phyloP scores from a whole-genome alignment of 1,140 invertebrate genomes.

The Heliothis virescens region DNA sequence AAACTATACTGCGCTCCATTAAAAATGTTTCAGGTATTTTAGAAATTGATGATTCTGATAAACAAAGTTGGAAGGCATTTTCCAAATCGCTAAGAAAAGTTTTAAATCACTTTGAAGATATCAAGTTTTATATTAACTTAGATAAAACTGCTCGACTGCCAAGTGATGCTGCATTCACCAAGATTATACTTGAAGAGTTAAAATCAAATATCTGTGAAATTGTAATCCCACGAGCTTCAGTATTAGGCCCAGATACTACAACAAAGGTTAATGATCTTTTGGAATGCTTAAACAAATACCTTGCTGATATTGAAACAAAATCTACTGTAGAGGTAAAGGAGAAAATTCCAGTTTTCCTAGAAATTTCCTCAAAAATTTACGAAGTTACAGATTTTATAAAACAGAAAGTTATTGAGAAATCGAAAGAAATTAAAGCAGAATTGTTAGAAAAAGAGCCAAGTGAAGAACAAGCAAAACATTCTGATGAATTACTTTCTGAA shows the following conservation, averaged over 20 bases:
- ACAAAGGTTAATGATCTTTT: constrained; percentile 49
- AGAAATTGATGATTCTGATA: constrained; percentile 53
- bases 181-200: constrained; percentile 73
- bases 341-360: constrained; percentile 79
- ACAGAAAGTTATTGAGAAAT: neutral
- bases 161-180: constrained; percentile 76
- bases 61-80: constrained; percentile 64
- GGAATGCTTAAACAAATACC: constrained; percentile 58
- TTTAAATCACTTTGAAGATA: constrained; percentile 82
- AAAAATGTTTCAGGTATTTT: constrained; percentile 64
- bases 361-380: constrained; percentile 62
- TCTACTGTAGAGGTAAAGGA: constrained; percentile 75
- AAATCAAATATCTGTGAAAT: constrained; percentile 59
- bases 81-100: constrained; percentile 71
- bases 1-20: constrained; percentile 67
- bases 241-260: constrained; percentile 48
- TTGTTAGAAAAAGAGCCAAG: neutral
- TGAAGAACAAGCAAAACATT: neutral
- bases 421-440: neutral
- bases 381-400: constrained; percentile 40
- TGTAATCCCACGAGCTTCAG: constrained; percentile 50
- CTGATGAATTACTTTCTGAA: neutral
- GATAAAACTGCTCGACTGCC: constrained; percentile 81
- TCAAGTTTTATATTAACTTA: constrained; percentile 83
- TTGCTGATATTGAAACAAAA: constrained; percentile 61